phyloP scores from a whole-genome alignment of 2,113 vertebrate genomes.

The Hypanus sabinus region DNA sequence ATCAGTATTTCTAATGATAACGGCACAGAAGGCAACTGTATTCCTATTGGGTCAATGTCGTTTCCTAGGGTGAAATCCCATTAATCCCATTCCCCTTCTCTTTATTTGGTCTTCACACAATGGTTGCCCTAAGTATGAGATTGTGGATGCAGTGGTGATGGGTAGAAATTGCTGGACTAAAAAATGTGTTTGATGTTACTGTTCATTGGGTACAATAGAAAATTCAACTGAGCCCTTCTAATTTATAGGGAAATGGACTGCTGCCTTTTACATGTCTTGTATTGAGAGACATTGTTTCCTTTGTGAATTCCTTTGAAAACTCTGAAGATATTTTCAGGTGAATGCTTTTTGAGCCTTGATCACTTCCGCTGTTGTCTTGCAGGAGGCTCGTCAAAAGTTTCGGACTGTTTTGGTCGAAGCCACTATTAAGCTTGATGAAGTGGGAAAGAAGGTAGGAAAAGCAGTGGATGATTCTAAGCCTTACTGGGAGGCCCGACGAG shows the following conservation, averaged over 20 bases:
- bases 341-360: not conserved
- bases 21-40: too few relatives aligned
- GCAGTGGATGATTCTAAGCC: slow-evolving; percentile 94
- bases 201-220: not conserved
- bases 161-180: not conserved
- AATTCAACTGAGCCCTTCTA: not conserved
- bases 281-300: not conserved
- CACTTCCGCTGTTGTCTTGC: slow-evolving; percentile 32
- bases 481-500: slow-evolving; percentile 87
- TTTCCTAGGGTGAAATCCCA: too few relatives aligned
- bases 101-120: not conserved
- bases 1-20: too few relatives aligned
- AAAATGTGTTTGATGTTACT: not conserved
- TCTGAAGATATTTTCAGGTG: not conserved
- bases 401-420: slow-evolving; percentile 85
- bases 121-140: not conserved
- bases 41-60: too few relatives aligned
- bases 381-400: slow-evolving; percentile 91
- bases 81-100: too few relatives aligned
- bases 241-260: not conserved
- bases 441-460: slow-evolving; percentile 90
- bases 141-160: not conserved
- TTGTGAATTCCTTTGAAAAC: not conserved
- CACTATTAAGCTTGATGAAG: slow-evolving; percentile 82
- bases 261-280: not conserved